phyloP scores from a whole-genome alignment of 2,888 invertebrate species.

The Dynastes tityus region DNA sequence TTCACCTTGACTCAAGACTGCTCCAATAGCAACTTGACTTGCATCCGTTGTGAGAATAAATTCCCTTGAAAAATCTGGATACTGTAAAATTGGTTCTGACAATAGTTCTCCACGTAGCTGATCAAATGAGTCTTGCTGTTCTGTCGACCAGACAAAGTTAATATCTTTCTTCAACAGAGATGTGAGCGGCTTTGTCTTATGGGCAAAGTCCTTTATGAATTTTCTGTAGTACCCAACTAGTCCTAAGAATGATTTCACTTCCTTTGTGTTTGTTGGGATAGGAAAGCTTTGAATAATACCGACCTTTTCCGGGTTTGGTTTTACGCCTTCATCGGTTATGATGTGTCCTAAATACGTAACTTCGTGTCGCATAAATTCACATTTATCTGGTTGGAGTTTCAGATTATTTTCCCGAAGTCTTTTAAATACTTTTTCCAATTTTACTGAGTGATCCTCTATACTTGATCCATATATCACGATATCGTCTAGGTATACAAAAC shows the following conservation, averaged over 20 bases:
- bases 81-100: no score
- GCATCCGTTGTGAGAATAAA: conserved; percentile 55
- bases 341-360: not conserved
- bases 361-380: conserved; percentile 7
- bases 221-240: conserved; percentile 38
- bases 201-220: conserved; percentile 46
- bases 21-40: conserved; percentile 49
- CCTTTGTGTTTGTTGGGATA: not conserved
- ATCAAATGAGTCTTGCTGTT: no score
- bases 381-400: no score
- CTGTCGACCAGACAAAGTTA: no score
- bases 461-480: no score
- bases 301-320: not conserved
- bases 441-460: no score
- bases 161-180: not conserved
- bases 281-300: not conserved
- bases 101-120: no score
- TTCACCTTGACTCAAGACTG: conserved; percentile 50
- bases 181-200: conserved; percentile 35
- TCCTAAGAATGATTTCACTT: conserved; percentile 42
- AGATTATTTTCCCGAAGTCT: no score
- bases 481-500: no score
- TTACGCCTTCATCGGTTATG: conserved; percentile 7
- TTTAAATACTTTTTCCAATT: no score
- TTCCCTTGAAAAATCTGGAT: not conserved